phyloP scores from a whole-genome alignment of 2,888 invertebrate genomes.

The Heliconius erato region DNA sequence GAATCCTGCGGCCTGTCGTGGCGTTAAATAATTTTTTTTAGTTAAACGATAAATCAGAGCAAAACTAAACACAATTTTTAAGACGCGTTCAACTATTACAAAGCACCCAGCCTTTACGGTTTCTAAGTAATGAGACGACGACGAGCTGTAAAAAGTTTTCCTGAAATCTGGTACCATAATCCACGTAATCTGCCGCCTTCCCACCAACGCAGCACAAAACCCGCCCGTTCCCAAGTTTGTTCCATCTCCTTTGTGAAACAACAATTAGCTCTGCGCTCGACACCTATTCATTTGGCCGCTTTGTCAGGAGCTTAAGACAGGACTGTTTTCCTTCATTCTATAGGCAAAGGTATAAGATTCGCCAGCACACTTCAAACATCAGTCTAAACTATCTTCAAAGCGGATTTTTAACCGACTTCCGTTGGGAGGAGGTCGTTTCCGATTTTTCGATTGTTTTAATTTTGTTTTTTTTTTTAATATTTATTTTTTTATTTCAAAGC shows the following conservation, averaged over 20 bases:
- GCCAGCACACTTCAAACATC: constrained; percentile 40
- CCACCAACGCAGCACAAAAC: constrained; percentile 49
- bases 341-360: constrained; percentile 53
- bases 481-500: too few species aligned
- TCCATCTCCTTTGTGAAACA: constrained; percentile 54
- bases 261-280: constrained; percentile 78
- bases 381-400: constrained; percentile 21
- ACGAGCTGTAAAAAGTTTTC: constrained; percentile 29
- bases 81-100: neutral
- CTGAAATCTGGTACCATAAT: constrained; percentile 33
- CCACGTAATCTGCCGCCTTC: constrained; percentile 40
- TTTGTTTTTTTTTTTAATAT: too few species aligned
- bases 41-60: neutral
- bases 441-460: too few species aligned
- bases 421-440: neutral
- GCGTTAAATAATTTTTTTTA: too few species aligned
- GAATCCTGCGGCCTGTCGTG: too few species aligned
- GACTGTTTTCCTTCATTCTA: constrained; percentile 65
- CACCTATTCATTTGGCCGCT: constrained; percentile 77
- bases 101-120: neutral
- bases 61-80: neutral
- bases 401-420: neutral
- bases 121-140: constrained; percentile 28
- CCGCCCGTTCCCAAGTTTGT: constrained; percentile 48
- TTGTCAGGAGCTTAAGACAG: constrained; percentile 67